These are phyloP conservation scores for Scaptomyza reducta DNA, from an alignment of 2,888 invertebrate species.

Conservation along the genomic window DNA sequence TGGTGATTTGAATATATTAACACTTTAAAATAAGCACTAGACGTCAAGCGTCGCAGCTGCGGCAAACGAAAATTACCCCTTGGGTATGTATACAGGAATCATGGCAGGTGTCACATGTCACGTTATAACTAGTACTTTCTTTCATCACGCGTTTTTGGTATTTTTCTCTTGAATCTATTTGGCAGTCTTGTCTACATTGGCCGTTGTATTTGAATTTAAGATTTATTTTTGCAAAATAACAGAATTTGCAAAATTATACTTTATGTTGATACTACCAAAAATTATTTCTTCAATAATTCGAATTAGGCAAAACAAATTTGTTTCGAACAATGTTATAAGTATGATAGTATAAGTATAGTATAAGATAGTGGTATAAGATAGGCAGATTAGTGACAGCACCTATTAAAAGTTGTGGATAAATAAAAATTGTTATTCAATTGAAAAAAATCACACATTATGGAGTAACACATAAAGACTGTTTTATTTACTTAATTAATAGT, in stretches of 20 bases:
- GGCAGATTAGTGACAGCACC: too few species aligned
- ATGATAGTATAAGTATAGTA: too few species aligned
- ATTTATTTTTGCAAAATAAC: neutral
- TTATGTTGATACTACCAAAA: neutral
- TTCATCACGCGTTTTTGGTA: neutral
- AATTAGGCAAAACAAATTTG: too few species aligned
- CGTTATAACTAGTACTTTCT: slow-evolving; percentile 1
- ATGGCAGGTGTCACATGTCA: slow-evolving; percentile 8
- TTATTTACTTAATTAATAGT: slow-evolving; percentile 42
- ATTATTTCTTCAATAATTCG: neutral
- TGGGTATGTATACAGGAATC: slow-evolving; percentile 13
- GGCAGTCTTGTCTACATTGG: neutral
- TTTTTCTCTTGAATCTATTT: neutral
- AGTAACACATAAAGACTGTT: slow-evolving; percentile 12
- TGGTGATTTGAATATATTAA: slow-evolving; percentile 7
- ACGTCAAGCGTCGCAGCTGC: slow-evolving; percentile 6
- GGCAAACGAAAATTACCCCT: slow-evolving; percentile 12
- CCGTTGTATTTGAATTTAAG: neutral
- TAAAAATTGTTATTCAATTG: neutral
- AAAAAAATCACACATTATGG: neutral
- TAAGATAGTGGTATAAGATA: too few species aligned
- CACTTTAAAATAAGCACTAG: slow-evolving; percentile 10
- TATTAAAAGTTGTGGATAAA: too few species aligned
- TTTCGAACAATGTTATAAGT: too few species aligned
- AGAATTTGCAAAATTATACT: neutral